These are phyloP conservation scores for Notechis scutatus DNA, from an alignment of 2,113 vertebrate genomes.

Conservation along the genomic window DNA sequence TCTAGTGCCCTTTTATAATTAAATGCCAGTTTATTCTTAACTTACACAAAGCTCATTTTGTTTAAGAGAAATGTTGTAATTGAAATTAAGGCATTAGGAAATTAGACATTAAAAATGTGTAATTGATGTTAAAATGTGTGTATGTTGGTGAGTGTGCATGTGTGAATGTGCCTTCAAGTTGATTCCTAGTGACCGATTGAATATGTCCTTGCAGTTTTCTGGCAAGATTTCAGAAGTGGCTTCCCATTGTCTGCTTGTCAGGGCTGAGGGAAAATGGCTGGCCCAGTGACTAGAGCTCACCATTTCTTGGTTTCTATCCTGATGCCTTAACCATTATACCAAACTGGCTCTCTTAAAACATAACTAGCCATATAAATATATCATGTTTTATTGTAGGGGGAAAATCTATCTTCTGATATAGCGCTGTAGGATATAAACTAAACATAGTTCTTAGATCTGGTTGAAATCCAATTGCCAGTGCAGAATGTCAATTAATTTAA, in stretches of 20 bases:
- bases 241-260: background rate
- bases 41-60: background rate
- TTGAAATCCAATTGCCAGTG: conserved; percentile 39
- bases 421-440: background rate
- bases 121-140: background rate
- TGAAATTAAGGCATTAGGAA: background rate
- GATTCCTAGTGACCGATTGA: background rate
- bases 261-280: background rate
- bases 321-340: background rate
- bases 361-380: background rate
- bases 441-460: background rate
- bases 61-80: background rate
- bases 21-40: conserved; percentile 3
- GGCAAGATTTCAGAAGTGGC: background rate
- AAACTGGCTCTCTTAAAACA: background rate
- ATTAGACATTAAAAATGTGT: background rate
- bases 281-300: background rate
- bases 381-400: background rate
- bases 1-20: background rate
- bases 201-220: background rate
- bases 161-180: background rate
- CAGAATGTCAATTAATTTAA: conserved; percentile 71
- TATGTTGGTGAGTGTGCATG: background rate
- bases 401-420: conserved; percentile 11
- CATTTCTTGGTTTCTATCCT: background rate